Evolutionary conservation across 2,113 vertebrate genomes (phyloP).

Genomic region (Herpetotheres cachinnans): DNA sequence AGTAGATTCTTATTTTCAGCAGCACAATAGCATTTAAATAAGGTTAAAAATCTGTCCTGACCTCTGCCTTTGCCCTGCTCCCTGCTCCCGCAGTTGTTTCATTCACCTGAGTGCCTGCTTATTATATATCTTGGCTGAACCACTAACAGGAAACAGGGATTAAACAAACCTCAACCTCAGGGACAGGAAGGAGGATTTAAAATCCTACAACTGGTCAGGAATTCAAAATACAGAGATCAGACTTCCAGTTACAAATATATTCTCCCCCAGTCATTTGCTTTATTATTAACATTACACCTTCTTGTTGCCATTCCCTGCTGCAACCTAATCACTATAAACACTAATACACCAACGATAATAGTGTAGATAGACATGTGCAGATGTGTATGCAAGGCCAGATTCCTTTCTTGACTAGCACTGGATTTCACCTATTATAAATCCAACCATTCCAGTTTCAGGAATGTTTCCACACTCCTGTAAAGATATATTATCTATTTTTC

Average conservation of each 20-base stretch:
- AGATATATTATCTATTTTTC: background rate
- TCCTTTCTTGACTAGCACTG: background rate
- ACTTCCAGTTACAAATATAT: background rate
- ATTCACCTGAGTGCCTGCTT: background rate
- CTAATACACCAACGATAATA: background rate
- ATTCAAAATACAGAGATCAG: background rate
- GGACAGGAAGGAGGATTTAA: background rate
- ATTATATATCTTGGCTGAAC: background rate
- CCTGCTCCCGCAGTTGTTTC: background rate
- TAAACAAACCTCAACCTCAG: background rate
- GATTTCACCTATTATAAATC: background rate
- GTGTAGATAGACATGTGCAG: background rate
- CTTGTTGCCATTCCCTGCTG: background rate
- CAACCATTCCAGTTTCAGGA: background rate
- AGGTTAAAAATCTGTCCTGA: background rate
- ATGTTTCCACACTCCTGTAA: background rate
- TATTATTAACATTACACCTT: background rate
- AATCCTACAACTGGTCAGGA: background rate
- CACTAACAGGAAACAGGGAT: background rate
- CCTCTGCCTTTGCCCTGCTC: background rate
- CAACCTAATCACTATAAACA: background rate
- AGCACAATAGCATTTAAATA: background rate
- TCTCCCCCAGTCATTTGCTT: background rate
- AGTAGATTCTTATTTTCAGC: background rate
- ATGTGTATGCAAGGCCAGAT: background rate